Evolutionary conservation across 1,140 invertebrate species (phyloP), one percentile per base, ranked within the genome.

Genomic region (Seison nebaliae): DNA sequence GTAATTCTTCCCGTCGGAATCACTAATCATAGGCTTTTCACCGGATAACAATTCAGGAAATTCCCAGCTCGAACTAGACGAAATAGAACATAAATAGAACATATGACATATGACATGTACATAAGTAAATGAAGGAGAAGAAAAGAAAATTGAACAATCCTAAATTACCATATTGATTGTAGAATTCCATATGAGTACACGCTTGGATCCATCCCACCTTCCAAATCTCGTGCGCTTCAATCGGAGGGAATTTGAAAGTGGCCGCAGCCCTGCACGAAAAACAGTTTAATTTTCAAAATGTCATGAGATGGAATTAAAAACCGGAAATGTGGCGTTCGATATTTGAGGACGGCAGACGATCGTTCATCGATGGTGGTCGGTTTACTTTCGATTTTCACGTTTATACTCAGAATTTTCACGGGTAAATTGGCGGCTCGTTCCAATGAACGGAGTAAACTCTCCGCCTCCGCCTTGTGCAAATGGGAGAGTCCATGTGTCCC

Each of bases 1-100:
- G 36, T 57, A 59, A 42, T 57, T 49, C 18, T 51, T 48, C 11
- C 57, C 57, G 44, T 57, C 55, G 38, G 54, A 55, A 42, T 59
- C 57, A 34, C 51, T 57, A 8, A 59, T 55, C 55, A 59, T 57
- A 15, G 42, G 39, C 41, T 55, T 54, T 28, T 53, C 48, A 35
- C 52, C 52, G 16, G 48, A 49, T 12, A 45, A 53, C 28, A 59
- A 38, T 40, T 59, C 54, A 17, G 55, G 57, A 45, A 59, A 59
- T 45, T 57, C 55, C 57, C 57, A 59, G 39, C 54, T 56, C 23
- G 57, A 55, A 35, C 55, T 58, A 38, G 28, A 48, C 26, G 12
- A 37, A 30, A 20, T 30, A 14, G 14, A 12, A 11, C 4, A 17
- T 18, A 15, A n/a, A 19, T 28, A 18, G 9, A 17, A 12, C n/a